These are phyloP conservation scores for Cyanoderma ruficeps DNA, from an alignment of 2,113 vertebrate genomes.

Conservation along the genomic window DNA sequence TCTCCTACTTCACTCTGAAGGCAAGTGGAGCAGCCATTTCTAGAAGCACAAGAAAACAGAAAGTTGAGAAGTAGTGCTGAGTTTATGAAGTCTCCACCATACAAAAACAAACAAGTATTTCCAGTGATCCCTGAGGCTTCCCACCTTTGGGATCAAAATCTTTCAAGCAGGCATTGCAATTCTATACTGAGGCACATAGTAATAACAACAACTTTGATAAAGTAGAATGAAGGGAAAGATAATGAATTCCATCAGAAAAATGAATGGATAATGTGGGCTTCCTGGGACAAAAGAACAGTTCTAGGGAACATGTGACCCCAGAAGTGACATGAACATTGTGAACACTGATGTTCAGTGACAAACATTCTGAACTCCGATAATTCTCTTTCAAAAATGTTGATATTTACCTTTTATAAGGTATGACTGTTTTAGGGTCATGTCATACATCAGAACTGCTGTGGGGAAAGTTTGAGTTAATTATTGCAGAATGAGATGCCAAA, in stretches of 20 bases:
- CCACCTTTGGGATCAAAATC: not conserved
- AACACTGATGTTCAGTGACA: not conserved
- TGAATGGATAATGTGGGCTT: not conserved
- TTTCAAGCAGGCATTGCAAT: not conserved
- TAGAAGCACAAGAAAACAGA: not conserved
- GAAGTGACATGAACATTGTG: not conserved
- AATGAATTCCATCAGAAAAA: not conserved
- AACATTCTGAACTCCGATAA: not conserved
- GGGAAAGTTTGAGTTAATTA: conserved; percentile 25
- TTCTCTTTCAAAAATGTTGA: not conserved
- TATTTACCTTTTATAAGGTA: conserved; percentile 1
- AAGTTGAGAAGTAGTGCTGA: not conserved
- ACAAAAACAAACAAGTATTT: not conserved
- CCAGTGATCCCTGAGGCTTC: not conserved
- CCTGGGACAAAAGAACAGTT: not conserved
- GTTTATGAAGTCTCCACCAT: not conserved
- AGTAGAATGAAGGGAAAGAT: not conserved
- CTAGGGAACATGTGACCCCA: not conserved
- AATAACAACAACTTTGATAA: not conserved
- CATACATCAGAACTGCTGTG: not conserved
- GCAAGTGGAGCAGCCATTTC: not conserved
- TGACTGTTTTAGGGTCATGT: not conserved
- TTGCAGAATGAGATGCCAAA: not conserved
- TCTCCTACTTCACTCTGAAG: not conserved
- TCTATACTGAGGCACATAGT: not conserved